Base-by-base conservation (phyloP, 2,888 invertebrate genomes). In the Hypena proboscidalis region DNA sequence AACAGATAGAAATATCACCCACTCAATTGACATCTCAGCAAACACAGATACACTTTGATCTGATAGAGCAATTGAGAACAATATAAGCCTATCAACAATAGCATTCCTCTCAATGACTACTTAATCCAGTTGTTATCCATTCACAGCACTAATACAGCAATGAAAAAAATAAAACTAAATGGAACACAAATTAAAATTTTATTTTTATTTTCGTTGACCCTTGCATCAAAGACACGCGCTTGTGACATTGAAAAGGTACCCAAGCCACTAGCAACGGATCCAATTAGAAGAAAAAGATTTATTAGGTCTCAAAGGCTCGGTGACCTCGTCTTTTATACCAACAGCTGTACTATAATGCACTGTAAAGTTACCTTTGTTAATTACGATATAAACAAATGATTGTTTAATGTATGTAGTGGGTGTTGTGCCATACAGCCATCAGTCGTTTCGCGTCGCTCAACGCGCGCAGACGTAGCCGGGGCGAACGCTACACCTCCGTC, bases 371-470 rank as follows among this genome's bases (percentile, higher is more conserved):
- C 53, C 53, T 62, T 51, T 59, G 53, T 56, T 66, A 66, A 56
- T 65, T 53, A 55, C 61, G 44, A 37, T 56, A 66, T 53, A 61
- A 64, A 64, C 56, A 62, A 64, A 62, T 57, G 32, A 66, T 64
- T 66, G 67, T 66, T 54, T 45, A 33, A 26, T 30, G 45, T 45
- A 45, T 55, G 45, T 31, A 31, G 41, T 30, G 48, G 44, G 29
- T 46, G 8, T 37, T 8, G 33, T 10, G 26, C 37, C 30, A 40
- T 25, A 45, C 30, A 34, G 22, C 32, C 39, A 55, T 60, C 74
- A 81, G 83, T 86, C 74, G 78, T 69, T 58, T 68, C 75, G 77
- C 82, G 82, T 77, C 81, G 72, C 69, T 69, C 70, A 61, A 47
- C 59, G 73, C 82, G 77, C 80, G 85, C 79, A 77, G 80, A 78